Evolutionary conservation across 2,113 vertebrate species (phyloP), one percentile per base, ranked within the genome.

Genomic region (Sminthopsis crassicaudata): DNA sequence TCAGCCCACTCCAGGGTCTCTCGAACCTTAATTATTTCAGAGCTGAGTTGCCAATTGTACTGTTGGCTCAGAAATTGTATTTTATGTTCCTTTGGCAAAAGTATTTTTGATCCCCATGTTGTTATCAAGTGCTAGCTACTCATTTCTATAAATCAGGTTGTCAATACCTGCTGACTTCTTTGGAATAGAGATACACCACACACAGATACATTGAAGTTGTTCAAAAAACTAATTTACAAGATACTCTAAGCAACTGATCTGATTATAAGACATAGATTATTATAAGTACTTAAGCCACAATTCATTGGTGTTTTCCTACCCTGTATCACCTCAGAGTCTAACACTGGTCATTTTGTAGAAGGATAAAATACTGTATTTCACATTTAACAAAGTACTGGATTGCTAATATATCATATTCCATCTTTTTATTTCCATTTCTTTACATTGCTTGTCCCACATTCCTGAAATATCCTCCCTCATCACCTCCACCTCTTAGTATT

Each of bases 311-410:
- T n/a, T 30, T 60, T 5, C 30, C 90, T n/a, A 93, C 6, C 0
- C 19, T 7, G 30, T 6, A 53, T 36, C 55, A 2, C 8, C 2
- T 0, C 7, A 0, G 2, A 48, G 0, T n/a, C n/a, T 76, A 42
- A 22, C 6, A 84, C 22, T 84, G 67, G 36, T 84, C 67, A 84
- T 84, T 84, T 84, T 22, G 6, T 42, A 42, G n/a, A 84, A n/a
- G 36, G 16, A 76, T 76, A 76, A 76, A 76, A 84, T 23, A 7
- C n/a, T 23, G 67, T 16, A 4, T 42, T 84, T 36, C 36, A n/a
- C 36, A 42, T 42, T n/a, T 42, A 6, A 84, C 67, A 84, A 84
- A 84, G n/a, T 42, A 2, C 6, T 84, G 16, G 36, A n/a, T 84
- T 67, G 3, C 12, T 67, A 30, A 67, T 22, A 22, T 7, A 22